Conservation (phyloP, 2,888 invertebrate genomes). For the Ariolimax columbianus region DNA sequence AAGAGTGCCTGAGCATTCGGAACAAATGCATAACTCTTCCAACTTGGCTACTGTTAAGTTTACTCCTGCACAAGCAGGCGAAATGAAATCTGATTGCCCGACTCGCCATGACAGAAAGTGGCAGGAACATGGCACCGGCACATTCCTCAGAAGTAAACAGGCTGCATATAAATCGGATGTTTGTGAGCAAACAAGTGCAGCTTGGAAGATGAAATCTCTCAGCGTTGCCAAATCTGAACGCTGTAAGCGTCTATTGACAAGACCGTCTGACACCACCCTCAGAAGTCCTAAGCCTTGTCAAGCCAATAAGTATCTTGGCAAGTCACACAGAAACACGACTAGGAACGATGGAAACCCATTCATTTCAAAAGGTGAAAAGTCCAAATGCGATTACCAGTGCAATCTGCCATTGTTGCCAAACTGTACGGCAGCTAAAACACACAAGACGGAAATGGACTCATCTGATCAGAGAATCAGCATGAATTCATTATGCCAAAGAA, state of each 20-base stretch:
- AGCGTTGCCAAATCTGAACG: not conserved
- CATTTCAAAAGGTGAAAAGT: not conserved
- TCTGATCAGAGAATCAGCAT: not conserved
- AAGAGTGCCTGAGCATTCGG: not conserved
- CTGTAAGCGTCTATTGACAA: not conserved
- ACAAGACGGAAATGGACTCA: not conserved
- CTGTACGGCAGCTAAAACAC: not conserved
- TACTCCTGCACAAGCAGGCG: not conserved
- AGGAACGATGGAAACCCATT: not conserved
- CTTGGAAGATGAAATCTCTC: not conserved
- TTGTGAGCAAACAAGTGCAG: not conserved
- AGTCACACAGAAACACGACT: not conserved
- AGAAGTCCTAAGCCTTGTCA: not conserved
- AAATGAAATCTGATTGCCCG: not conserved
- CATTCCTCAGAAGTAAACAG: not conserved
- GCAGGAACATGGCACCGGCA: not conserved
- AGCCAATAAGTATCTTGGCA: not conserved
- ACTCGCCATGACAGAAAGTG: not conserved
- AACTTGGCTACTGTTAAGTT: not conserved
- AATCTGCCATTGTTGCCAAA: not conserved
- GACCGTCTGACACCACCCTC: conserved; percentile 1
- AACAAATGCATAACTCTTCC: not conserved
- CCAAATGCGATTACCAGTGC: not conserved
- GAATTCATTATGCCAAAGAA: not conserved
- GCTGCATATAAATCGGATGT: not conserved